Percentiles rank a stretch among this genome's conserved stretches.
These are phyloP conservation scores for Melitaea cinxia DNA, from an alignment of 1,140 invertebrate species.

Conservation along the genomic window DNA sequence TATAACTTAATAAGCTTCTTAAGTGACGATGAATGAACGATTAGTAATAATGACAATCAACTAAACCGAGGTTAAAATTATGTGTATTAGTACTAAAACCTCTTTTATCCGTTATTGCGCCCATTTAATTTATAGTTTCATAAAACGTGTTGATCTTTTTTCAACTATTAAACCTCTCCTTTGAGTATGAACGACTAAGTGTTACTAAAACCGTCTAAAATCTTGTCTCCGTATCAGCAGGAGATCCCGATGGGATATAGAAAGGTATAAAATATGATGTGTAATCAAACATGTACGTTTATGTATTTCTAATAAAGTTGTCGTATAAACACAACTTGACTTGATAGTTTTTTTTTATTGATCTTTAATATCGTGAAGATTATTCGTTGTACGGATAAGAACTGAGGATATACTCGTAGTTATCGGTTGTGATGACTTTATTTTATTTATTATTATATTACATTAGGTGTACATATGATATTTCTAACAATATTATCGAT, in stretches of 20 bases:
- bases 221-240: slow-evolving; percentile 18
- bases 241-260: slow-evolving; percentile 13
- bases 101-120: background rate
- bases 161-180: slow-evolving; percentile 1
- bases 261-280: slow-evolving; percentile 24
- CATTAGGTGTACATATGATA: too few relatives aligned
- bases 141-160: slow-evolving; percentile 5
- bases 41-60: too few relatives aligned
- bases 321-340: slow-evolving; percentile 2
- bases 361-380: background rate
- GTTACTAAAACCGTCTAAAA: slow-evolving; percentile 10
- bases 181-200: background rate
- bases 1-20: too few relatives aligned
- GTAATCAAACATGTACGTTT: slow-evolving; percentile 12
- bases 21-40: too few relatives aligned
- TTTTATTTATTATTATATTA: too few relatives aligned
- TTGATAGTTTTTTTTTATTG: background rate
- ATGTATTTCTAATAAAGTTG: slow-evolving; percentile 18
- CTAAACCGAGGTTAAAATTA: too few relatives aligned
- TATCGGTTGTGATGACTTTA: too few relatives aligned
- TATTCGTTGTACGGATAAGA: too few relatives aligned
- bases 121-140: background rate
- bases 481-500: too few relatives aligned
- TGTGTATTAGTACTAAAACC: too few relatives aligned
- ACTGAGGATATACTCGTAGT: too few relatives aligned